A percentile compares a stretch with the other conserved stretches of the same genome.
These are phyloP conservation scores for Nemoura dubitans DNA, from an alignment of 2,888 invertebrate genomes.

Conservation along the genomic window DNA sequence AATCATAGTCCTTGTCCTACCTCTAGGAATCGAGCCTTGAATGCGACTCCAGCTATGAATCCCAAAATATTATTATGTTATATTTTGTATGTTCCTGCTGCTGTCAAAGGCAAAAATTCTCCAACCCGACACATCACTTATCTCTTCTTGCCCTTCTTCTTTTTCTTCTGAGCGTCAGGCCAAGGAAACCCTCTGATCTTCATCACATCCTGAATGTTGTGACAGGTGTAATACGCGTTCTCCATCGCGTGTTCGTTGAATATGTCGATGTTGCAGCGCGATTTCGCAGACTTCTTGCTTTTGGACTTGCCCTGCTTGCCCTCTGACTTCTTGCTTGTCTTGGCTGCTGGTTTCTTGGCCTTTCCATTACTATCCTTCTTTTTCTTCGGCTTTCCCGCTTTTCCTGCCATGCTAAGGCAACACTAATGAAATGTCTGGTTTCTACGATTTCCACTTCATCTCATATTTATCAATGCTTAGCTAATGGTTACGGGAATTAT, in stretches of 20 bases:
- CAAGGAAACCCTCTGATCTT: conserved; percentile 89
- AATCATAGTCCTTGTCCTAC: neutral
- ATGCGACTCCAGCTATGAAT: too few relatives aligned
- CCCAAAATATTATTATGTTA: too few relatives aligned
- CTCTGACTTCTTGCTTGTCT: conserved; percentile 47
- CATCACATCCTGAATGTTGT: conserved; percentile 89
- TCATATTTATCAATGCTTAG: too few relatives aligned
- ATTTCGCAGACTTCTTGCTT: conserved; percentile 52
- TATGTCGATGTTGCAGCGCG: conserved; percentile 82
- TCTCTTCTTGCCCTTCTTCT: conserved; percentile 78
- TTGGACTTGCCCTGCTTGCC: conserved; percentile 28
- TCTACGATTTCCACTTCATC: too few relatives aligned
- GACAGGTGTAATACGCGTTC: conserved; percentile 92
- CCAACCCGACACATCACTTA: conserved; percentile 51
- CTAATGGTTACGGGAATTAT: neutral
- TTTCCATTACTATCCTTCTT: conserved; percentile 42
- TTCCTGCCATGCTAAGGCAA: conserved; percentile 20
- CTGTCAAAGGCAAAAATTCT: too few relatives aligned
- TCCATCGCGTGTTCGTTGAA: conserved; percentile 92
- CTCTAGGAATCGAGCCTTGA: neutral
- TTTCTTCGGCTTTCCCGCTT: conserved; percentile 25
- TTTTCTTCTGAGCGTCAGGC: conserved; percentile 87
- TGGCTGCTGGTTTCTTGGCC: conserved; percentile 43
- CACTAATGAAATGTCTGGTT: too few relatives aligned
- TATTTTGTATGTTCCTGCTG: too few relatives aligned